A percentile compares a stretch with the other conserved stretches of the same genome.
Evolutionary conservation across 2,113 vertebrate genomes (phyloP).

Genomic region (Tonatia bakeri): DNA sequence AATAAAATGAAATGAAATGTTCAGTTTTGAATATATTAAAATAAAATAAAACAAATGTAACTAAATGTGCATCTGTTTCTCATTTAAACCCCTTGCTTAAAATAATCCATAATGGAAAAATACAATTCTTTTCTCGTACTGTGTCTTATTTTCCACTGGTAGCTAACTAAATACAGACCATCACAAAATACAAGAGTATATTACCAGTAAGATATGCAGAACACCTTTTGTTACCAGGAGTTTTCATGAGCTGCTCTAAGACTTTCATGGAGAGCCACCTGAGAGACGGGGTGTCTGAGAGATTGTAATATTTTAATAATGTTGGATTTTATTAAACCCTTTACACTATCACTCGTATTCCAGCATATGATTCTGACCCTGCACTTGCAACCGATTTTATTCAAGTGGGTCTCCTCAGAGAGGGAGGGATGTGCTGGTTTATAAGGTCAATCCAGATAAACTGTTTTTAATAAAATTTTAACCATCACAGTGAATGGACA

Average conservation of each 20-base stretch:
- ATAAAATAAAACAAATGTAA: conserved; percentile 50
- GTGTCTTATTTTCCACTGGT: conserved; percentile 43
- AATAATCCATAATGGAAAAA: conserved; percentile 51
- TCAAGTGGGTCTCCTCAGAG: conserved; percentile 58
- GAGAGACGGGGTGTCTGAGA: neutral
- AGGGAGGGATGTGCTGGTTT: conserved; percentile 36
- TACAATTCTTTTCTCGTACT: conserved; percentile 18
- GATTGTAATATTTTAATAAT: conserved; percentile 47
- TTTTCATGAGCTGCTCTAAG: conserved; percentile 35
- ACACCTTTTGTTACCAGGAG: neutral
- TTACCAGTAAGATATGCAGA: conserved; percentile 37
- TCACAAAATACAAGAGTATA: conserved; percentile 55
- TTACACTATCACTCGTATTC: neutral
- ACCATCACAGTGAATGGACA: conserved; percentile 50
- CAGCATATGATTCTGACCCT: conserved; percentile 11
- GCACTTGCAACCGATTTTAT: conserved; percentile 62
- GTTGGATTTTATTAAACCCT: conserved; percentile 19
- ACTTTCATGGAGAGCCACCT: neutral
- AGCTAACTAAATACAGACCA: conserved; percentile 38
- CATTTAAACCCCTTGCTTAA: conserved; percentile 57
- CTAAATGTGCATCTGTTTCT: conserved; percentile 36
- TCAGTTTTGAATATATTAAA: conserved; percentile 52
- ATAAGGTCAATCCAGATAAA: conserved; percentile 66
- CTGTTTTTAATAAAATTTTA: conserved; percentile 66
- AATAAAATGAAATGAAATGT: conserved; percentile 70